Evolutionary conservation across 2,888 invertebrate genomes (phyloP), one percentile per base, ranked within the genome.

Genomic region (Seira ritae): DNA sequence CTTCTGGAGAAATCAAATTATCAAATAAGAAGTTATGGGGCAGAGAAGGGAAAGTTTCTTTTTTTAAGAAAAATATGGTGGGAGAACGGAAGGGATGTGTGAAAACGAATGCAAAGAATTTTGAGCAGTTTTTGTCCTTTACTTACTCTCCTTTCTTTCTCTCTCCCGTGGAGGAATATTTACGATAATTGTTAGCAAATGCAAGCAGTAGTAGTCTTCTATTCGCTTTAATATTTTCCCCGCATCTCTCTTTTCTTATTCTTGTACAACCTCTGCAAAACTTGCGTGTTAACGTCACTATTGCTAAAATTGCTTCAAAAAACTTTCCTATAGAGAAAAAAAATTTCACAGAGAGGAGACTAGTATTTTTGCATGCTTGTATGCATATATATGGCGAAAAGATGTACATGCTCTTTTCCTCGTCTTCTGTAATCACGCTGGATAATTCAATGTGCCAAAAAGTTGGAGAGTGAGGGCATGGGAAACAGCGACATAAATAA

Each of bases 111-210:
- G 83, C 75, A 80, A 84, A 78, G 80, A 84, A 84, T 81, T 80
- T 81, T 80, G 85, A 80, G 73, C 82, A 76, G 82, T 82, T 31
- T 31, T 31, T 78, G 78, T 79, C 79, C 76, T 80, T 73, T 62
- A 62, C 80, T 70, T 67, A 67, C 68, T 66, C 62, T 60, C 42
- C 60, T 22, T 37, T 62, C 46, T 31, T 31, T 31, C 72, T 19
- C n/a, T 72, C 84, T 81, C 78, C 70, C 70, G 50, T 72, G 82
- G 75, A 83, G 86, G 70, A 87, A 88, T 88, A 88, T 88, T 88
- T 88, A 88, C 87, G 88, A 88, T 88, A 88, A 87, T 89, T 89
- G 88, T 87, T 88, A 86, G 73, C 87, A 87, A 88, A 87, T 86
- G 85, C 81, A 84, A 86, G 80, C 71, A 22, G 42, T 75, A 22